These are phyloP conservation scores for Galemys pyrenaicus DNA, from an alignment of 2,113 vertebrate species.

Conservation along the genomic window DNA sequence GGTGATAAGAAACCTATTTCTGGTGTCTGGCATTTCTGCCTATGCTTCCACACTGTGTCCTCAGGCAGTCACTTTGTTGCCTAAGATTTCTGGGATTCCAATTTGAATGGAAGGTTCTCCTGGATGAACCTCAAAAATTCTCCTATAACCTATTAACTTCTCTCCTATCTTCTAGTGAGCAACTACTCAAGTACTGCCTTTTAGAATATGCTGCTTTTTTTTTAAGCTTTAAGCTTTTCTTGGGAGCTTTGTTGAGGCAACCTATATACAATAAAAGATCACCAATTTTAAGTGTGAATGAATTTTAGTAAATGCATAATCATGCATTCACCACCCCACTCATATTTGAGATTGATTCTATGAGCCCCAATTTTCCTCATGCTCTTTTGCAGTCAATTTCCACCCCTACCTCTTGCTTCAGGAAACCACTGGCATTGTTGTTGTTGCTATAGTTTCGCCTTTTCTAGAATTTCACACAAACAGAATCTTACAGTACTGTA, in stretches of 20 bases:
- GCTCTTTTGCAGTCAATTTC: neutral
- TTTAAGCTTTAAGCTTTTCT: neutral
- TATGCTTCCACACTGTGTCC: neutral
- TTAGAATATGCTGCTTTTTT: neutral
- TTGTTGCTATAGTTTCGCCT: neutral
- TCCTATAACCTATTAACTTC: neutral
- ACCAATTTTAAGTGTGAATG: neutral
- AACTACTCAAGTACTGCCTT: neutral
- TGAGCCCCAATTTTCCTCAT: neutral
- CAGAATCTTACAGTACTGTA: neutral
- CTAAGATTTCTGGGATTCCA: neutral
- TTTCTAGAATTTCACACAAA: neutral
- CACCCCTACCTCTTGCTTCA: neutral
- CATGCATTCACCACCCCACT: neutral
- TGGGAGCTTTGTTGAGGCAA: neutral
- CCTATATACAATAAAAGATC: neutral
- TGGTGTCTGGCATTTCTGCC: conserved; percentile 38
- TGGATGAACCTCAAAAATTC: neutral
- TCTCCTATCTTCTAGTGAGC: neutral
- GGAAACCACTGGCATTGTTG: neutral
- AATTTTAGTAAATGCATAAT: neutral
- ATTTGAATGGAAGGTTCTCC: neutral
- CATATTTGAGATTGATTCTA: neutral
- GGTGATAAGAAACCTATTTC: conserved; percentile 62
- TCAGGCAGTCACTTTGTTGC: neutral